phyloP scores from a whole-genome alignment of 2,113 vertebrate genomes.

The Aramus guarauna region DNA sequence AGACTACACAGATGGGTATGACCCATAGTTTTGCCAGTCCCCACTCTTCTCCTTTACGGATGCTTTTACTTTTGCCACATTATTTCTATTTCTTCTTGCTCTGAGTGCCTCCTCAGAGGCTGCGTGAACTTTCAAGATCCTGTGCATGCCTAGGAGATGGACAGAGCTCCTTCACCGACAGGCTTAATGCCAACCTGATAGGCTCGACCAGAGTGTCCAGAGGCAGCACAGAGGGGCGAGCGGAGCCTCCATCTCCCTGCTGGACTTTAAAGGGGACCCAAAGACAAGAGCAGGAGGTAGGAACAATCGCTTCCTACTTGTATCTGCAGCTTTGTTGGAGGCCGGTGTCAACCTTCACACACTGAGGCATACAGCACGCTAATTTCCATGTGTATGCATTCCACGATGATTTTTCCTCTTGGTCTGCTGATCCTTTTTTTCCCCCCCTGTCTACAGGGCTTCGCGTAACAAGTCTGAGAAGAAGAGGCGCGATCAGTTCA shows the following conservation, averaged over 20 bases:
- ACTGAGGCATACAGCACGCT: background rate
- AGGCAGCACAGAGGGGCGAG: background rate
- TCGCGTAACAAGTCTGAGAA: slow-evolving; percentile 86
- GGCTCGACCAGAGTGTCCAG: background rate
- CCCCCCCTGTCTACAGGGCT: slow-evolving; percentile 68
- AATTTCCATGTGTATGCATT: background rate
- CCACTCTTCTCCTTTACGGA: background rate
- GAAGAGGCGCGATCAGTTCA: slow-evolving; percentile 84
- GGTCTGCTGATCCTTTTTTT: background rate
- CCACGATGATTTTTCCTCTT: background rate
- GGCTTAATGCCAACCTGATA: background rate
- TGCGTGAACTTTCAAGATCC: background rate
- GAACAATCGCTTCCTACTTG: background rate
- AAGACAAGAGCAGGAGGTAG: background rate
- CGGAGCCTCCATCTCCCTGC: background rate
- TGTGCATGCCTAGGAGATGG: background rate
- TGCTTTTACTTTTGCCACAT: background rate
- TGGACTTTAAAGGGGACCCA: background rate
- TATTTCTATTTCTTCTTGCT: background rate
- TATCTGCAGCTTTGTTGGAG: background rate
- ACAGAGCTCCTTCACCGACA: background rate
- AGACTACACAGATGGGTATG: background rate
- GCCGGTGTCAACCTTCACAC: background rate
- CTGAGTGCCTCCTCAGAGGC: background rate
- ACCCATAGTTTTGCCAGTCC: background rate